These are phyloP conservation scores for Oxygymnocypris stewartii DNA, from an alignment of 2,113 vertebrate species.

Conservation along the genomic window DNA sequence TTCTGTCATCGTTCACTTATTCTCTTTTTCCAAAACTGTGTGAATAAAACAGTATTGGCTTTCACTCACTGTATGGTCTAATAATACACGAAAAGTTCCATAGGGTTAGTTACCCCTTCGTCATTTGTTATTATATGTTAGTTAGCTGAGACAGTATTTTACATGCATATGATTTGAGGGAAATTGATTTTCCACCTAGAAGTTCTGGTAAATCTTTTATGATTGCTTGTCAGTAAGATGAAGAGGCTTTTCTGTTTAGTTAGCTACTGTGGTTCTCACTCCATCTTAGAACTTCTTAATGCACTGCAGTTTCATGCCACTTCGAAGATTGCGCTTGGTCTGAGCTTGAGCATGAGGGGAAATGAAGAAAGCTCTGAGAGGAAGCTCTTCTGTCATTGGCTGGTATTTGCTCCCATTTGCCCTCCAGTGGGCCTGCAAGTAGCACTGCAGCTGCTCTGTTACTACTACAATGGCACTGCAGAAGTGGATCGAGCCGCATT, in stretches of 20 bases:
- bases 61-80: not conserved
- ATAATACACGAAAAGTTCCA: not conserved
- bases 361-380: not conserved
- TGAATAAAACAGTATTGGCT: not conserved
- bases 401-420: conserved; percentile 13
- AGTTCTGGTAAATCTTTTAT: conserved; percentile 8
- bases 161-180: not conserved
- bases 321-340: conserved; percentile 36
- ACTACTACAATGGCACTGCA: conserved; percentile 41
- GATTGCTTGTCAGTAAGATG: not conserved
- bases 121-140: not conserved
- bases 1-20: not conserved
- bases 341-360: conserved; percentile 46
- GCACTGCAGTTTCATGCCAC: conserved; percentile 16
- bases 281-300: not conserved
- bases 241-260: not conserved
- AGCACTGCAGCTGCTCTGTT: conserved; percentile 62
- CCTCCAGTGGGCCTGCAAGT: conserved; percentile 34
- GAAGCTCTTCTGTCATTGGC: conserved; percentile 32
- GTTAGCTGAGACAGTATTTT: not conserved
- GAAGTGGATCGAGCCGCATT: conserved; percentile 52
- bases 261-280: not conserved
- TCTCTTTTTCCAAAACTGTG: not conserved
- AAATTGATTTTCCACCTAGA: conserved; percentile 39
- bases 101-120: not conserved